Percentiles rank a stretch among this genome's conserved stretches.
Evolutionary conservation across 2,888 invertebrate species (phyloP).

Genomic region (Cremastinae sp.): DNA sequence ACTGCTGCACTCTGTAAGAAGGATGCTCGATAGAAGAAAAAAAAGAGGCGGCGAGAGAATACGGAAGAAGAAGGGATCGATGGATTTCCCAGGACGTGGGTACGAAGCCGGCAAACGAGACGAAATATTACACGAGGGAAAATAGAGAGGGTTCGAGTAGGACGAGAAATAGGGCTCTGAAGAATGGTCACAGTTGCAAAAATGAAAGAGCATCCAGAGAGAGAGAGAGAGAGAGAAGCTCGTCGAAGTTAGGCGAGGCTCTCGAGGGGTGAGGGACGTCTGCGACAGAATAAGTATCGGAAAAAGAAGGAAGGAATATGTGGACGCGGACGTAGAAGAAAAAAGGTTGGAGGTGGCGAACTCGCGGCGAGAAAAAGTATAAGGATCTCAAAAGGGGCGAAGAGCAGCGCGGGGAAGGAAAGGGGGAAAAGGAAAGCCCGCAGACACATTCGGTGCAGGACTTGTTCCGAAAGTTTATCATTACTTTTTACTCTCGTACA

Average conservation of each 20-base stretch:
- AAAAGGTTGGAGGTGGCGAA: slow-evolving; percentile 54
- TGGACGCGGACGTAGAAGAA: slow-evolving; percentile 31
- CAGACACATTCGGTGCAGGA: slow-evolving; percentile 66
- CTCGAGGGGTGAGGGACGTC: slow-evolving; percentile 28
- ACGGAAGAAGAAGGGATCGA: slow-evolving; percentile 47
- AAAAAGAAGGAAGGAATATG: slow-evolving; percentile 39
- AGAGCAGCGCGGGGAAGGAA: slow-evolving; percentile 3
- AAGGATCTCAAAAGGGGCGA: slow-evolving; percentile 28
- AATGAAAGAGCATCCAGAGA: slow-evolving; percentile 20
- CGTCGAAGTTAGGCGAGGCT: slow-evolving; percentile 25
- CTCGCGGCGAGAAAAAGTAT: slow-evolving; percentile 42
- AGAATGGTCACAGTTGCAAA: slow-evolving; percentile 15
- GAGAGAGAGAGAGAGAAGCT: slow-evolving; percentile 14
- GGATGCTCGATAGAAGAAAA: slow-evolving; percentile 12
- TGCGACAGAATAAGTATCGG: slow-evolving; percentile 46
- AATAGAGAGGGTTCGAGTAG: slow-evolving; percentile 24
- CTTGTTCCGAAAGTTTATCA: slow-evolving; percentile 77
- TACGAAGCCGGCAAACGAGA: slow-evolving; percentile 47
- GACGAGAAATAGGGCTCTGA: slow-evolving; percentile 1
- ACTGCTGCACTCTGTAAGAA: slow-evolving; percentile 18
- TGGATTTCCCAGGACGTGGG: slow-evolving; percentile 59
- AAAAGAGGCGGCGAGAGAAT: too few species aligned
- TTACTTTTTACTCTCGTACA: slow-evolving; percentile 73
- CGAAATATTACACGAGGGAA: slow-evolving; percentile 45
- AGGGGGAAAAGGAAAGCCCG: slow-evolving; percentile 53